Evolutionary conservation across 1,140 invertebrate species (phyloP).

Genomic region (Calycopis cecrops): DNA sequence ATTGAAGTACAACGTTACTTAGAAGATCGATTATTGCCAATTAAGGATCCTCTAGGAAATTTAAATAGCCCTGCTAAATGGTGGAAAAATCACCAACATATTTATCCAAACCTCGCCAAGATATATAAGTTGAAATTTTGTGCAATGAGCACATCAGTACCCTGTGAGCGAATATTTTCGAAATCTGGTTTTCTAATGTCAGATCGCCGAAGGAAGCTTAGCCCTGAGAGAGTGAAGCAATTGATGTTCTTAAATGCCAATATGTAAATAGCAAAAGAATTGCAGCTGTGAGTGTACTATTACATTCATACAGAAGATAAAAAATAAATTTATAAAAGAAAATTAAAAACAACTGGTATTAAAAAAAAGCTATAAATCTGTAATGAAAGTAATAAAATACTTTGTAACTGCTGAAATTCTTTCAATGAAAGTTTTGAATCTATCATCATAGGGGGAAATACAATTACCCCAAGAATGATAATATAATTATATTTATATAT

Average conservation of each 20-base stretch:
- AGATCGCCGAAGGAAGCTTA: slow-evolving; percentile 26
- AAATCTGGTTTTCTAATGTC: slow-evolving; percentile 28
- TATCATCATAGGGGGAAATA: no score
- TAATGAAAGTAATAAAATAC: no score
- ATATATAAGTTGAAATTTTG: slow-evolving; percentile 23
- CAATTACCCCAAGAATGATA: no score
- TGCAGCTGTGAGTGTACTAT: no score
- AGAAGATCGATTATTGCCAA: slow-evolving; percentile 20
- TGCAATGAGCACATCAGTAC: slow-evolving; percentile 35
- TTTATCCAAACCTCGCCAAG: slow-evolving; percentile 31
- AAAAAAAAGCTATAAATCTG: no score
- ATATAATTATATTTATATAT: no score
- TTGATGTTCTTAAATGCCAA: slow-evolving; percentile 28
- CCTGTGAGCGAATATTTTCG: slow-evolving; percentile 37
- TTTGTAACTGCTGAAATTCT: no score
- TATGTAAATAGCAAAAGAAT: no score
- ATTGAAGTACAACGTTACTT: slow-evolving; percentile 27
- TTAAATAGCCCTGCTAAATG: slow-evolving; percentile 26
- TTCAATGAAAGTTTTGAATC: no score
- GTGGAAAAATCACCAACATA: slow-evolving; percentile 28
- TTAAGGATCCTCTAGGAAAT: slow-evolving; percentile 15
- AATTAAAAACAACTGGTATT: no score
- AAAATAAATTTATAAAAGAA: no score
- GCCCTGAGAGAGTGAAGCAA: slow-evolving; percentile 26
- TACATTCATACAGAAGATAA: no score